Conservation (phyloP, 1,140 invertebrate genomes). For the Brachionus koreanus region DNA sequence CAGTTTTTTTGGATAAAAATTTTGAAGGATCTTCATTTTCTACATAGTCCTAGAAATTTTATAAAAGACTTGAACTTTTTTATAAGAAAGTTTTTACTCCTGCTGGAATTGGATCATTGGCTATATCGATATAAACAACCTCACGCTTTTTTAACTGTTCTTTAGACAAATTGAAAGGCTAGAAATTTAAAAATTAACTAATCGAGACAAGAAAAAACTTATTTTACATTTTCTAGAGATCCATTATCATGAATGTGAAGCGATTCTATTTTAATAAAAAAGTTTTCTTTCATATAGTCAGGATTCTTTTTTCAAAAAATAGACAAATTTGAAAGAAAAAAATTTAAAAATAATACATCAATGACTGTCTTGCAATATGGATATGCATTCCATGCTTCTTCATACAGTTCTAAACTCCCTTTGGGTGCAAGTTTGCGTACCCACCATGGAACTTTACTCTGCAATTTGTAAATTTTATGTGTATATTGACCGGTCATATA, state of each 20-base stretch:
- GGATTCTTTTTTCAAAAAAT: conserved; percentile 71
- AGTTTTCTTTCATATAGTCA: conserved; percentile 98
- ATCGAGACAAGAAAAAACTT: conserved; percentile 46
- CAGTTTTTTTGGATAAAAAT: conserved; percentile 87
- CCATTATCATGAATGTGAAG: conserved; percentile 80
- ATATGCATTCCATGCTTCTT: conserved; percentile 99
- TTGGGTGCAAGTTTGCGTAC: conserved; percentile 90
- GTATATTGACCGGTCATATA: conserved; percentile 95
- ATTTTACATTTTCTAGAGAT: conserved; percentile 50
- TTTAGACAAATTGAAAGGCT: conserved; percentile 81
- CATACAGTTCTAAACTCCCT: conserved; percentile 91
- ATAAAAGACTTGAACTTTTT: not conserved
- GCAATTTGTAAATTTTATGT: conserved; percentile 98
- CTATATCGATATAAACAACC: conserved; percentile 87
- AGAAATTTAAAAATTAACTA: not conserved
- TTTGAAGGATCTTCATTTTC: conserved; percentile 78
- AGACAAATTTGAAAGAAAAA: not conserved
- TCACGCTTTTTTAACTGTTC: conserved; percentile 84
- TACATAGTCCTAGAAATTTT: conserved; percentile 72
- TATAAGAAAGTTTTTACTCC: not conserved
- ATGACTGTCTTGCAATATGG: conserved; percentile 97
- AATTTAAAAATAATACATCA: conserved; percentile 60
- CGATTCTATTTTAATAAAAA: conserved; percentile 91
- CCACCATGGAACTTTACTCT: conserved; percentile 60
- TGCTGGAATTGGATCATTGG: conserved; percentile 68